Evolutionary conservation across 2,113 vertebrate genomes (phyloP).

Genomic region (Peucedramus taeniatus): DNA sequence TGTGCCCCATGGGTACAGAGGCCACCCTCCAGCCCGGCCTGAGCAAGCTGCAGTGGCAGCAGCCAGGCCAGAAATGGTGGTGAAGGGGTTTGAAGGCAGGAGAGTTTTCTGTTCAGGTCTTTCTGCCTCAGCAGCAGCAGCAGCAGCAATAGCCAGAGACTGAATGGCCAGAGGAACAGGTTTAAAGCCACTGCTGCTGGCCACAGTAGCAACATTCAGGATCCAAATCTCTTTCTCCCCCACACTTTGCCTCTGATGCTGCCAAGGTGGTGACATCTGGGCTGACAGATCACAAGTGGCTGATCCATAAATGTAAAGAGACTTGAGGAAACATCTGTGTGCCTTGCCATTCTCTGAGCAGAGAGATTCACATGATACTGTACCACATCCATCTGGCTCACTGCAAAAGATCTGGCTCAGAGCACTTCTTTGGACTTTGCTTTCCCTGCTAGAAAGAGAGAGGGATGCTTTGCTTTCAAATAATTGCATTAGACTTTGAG

Average conservation of each 20-base stretch:
- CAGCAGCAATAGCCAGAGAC: neutral
- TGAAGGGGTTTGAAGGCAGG: neutral
- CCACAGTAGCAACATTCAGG: neutral
- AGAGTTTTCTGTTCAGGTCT: neutral
- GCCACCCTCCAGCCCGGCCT: neutral
- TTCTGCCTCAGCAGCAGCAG: neutral
- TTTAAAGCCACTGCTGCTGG: neutral
- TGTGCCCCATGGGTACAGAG: neutral
- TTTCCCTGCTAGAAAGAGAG: neutral
- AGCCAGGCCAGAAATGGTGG: neutral
- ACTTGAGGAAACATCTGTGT: neutral
- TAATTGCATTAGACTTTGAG: neutral
- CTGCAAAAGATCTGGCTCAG: neutral
- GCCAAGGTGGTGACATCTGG: neutral
- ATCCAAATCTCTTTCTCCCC: neutral
- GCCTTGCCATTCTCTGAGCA: neutral
- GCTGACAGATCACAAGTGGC: neutral
- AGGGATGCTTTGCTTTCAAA: neutral
- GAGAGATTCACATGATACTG: neutral
- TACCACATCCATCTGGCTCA: neutral
- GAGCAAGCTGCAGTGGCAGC: neutral
- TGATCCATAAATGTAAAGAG: neutral
- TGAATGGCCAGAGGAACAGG: rapidly evolving
- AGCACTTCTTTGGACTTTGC: neutral
- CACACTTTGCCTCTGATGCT: neutral